These are phyloP conservation scores for Tautogolabrus adspersus DNA, from an alignment of 2,113 vertebrate species.

Conservation along the genomic window DNA sequence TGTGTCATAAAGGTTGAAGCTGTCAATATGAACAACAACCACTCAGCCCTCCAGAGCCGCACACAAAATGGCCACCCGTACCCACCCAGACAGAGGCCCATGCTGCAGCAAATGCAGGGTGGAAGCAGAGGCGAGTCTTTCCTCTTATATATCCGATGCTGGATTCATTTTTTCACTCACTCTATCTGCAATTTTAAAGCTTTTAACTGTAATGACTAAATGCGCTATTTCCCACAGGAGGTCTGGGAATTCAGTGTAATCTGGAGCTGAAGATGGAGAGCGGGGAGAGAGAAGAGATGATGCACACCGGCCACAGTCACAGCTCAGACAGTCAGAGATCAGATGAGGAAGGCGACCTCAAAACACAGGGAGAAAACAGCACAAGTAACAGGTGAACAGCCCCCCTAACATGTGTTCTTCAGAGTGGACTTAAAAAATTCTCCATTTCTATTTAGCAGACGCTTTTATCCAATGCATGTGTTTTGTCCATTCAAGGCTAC, in stretches of 20 bases:
- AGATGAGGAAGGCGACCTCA: slow-evolving; percentile 93
- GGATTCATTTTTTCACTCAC: neutral
- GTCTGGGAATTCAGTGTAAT: slow-evolving; percentile 78
- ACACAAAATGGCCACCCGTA: slow-evolving; percentile 73
- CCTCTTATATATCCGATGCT: neutral
- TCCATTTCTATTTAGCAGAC: no score
- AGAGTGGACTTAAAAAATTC: no score
- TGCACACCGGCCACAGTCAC: slow-evolving; percentile 85
- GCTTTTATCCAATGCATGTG: no score
- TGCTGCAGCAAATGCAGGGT: slow-evolving; percentile 54
- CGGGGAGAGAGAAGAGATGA: slow-evolving; percentile 89
- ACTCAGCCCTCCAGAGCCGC: slow-evolving; percentile 70
- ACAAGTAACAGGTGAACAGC: slow-evolving; percentile 80
- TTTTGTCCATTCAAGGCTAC: no score
- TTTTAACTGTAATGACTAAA: neutral
- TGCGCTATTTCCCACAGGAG: slow-evolving; percentile 53
- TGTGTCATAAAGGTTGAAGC: slow-evolving; percentile 74
- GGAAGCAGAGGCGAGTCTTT: slow-evolving; percentile 44
- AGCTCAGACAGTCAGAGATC: slow-evolving; percentile 95
- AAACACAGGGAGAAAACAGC: slow-evolving; percentile 88
- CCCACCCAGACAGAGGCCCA: slow-evolving; percentile 58
- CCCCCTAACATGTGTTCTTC: neutral
- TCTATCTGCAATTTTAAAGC: neutral
- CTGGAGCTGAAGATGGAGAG: slow-evolving; percentile 93
- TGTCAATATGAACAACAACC: slow-evolving; percentile 74